These are phyloP conservation scores for Cladopsammia gracilis DNA, from an alignment of 64 coral and sea anemone species.

Conservation along the genomic window DNA sequence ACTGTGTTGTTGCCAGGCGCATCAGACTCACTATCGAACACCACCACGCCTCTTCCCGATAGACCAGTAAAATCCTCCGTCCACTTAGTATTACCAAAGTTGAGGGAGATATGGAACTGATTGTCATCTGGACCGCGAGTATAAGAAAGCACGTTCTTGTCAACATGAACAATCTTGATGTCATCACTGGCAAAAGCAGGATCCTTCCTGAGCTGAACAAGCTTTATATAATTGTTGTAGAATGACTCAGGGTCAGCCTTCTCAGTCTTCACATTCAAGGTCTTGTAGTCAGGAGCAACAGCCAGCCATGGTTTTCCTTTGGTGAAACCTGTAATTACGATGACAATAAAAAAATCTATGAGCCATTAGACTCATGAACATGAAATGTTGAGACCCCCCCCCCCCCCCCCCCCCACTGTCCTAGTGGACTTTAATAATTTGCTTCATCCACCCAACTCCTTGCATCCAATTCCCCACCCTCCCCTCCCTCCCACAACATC, in stretches of 20 bases:
- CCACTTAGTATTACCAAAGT: conserved; percentile 35
- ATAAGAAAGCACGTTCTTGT: conserved; percentile 17
- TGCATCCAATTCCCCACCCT: too few relatives aligned
- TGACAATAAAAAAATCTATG: neutral
- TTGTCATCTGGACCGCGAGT: neutral
- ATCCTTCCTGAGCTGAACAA: conserved; percentile 18
- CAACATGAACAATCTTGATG: conserved; percentile 27
- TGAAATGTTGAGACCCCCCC: too few relatives aligned
- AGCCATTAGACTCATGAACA: too few relatives aligned
- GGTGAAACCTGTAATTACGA: conserved; percentile 33
- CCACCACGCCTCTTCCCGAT: conserved; percentile 20
- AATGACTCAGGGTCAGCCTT: conserved; percentile 28
- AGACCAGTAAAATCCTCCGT: conserved; percentile 13
- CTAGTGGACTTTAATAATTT: too few relatives aligned
- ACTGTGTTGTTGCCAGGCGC: neutral
- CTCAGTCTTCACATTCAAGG: conserved; percentile 29
- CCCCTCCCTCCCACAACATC: too few relatives aligned
- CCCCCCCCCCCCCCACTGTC: too few relatives aligned
- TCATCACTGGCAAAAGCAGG: conserved; percentile 1
- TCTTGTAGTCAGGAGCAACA: neutral
- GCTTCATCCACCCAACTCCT: too few relatives aligned
- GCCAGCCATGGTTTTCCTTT: neutral
- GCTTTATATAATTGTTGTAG: conserved; percentile 49
- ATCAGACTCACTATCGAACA: conserved; percentile 39
- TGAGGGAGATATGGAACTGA: conserved; percentile 44